phyloP scores from a whole-genome alignment of 2,888 invertebrate genomes.

The Dorcus parallelipipedus region DNA sequence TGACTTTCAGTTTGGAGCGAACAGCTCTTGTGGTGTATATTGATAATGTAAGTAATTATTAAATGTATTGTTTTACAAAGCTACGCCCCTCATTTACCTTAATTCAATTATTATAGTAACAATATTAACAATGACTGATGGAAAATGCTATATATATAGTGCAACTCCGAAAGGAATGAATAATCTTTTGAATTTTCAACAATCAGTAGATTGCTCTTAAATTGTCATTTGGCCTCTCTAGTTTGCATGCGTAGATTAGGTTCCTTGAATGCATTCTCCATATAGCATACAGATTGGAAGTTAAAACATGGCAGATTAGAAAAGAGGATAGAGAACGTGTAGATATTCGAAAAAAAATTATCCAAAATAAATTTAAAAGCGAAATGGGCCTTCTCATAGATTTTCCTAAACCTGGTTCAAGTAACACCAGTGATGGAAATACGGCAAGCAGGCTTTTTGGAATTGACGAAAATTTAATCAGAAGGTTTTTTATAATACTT shows the following conservation, averaged over 20 bases:
- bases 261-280: not conserved
- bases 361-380: not conserved
- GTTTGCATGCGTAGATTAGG: not conserved
- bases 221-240: not conserved
- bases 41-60: too few species aligned
- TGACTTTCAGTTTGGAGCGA: too few species aligned
- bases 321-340: not conserved
- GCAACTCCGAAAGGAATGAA: not conserved
- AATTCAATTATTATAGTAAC: too few species aligned
- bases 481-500: not conserved
- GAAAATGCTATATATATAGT: too few species aligned
- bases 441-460: not conserved
- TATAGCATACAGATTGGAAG: not conserved
- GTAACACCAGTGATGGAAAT: conserved; percentile 4
- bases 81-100: too few species aligned
- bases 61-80: too few species aligned
- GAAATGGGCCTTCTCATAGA: not conserved
- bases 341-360: not conserved
- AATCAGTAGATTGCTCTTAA: too few species aligned
- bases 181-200: not conserved
- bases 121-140: not conserved
- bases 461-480: not conserved
- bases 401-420: not conserved
- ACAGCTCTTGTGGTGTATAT: too few species aligned
- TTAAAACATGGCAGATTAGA: not conserved